Base-by-base conservation (phyloP, 2,113 vertebrate species). In the Neogale vison region DNA sequence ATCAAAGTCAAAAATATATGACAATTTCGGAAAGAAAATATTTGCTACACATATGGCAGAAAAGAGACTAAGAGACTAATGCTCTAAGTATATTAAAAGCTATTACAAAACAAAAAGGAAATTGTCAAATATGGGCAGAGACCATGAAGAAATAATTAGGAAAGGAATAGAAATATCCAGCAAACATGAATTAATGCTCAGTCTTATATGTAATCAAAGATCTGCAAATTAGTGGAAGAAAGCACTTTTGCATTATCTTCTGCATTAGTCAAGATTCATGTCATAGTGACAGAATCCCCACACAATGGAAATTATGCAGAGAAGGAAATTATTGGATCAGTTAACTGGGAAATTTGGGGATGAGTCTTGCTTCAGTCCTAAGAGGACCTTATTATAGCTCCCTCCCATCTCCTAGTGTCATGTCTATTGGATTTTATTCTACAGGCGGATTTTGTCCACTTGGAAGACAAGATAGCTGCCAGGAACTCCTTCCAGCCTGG, bases 41-140 rank as follows among this genome's bases (percentile, higher is more conserved):
- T 89, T 92, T 95, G 81, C 45, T 81, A 34, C 50, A 91, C 92
- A 71, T 61, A 31, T 77, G 92, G 85, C 45, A 96, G 59, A 76
- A 90, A 69, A 94, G 72, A 26, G 42, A 69, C 5, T 93, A 77
- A 65, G 72, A 26, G 42, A 69, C 6, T 95, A 77, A 65, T 55
- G 11, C 65, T 95, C 89, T 89, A 94, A 94, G 86, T 92, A 96
- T 36, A 92, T 67, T 77, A 88, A 90, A 96, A 83, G 69, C 96
- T 92, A 94, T 77, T 57, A 42, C 31, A 85, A 95, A 96, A 90
- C 88, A 94, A 97, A 96, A 96, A 72, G 57, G 80, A 97, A 95
- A 82, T 36, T 82, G 52, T 91, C 86, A 96, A 93, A 95, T 84
- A 79, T 39, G 9, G 47, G 47, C 31, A 84, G 95, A 96, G 69